A percentile compares a stretch with the other conserved stretches of the same genome.
Evolutionary conservation across 2,797 vertebrate genomes (phyloP).

Genomic region (Coregonus ussuriensis): DNA sequence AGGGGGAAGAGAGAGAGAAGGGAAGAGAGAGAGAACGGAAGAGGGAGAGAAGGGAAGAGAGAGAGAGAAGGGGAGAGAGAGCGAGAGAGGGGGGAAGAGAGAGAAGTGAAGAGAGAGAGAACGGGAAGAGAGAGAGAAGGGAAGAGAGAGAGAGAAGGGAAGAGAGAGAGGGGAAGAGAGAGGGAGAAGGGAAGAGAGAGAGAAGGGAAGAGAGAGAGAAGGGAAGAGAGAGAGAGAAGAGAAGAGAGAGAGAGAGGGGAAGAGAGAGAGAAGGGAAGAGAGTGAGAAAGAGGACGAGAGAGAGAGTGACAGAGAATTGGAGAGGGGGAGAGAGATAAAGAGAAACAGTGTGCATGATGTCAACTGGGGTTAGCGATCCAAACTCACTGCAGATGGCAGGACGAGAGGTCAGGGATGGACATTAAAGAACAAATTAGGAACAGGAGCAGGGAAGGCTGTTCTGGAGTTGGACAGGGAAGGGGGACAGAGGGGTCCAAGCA

Average conservation of each 20-base stretch:
- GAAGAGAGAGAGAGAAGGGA: too few species aligned
- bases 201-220: too few species aligned
- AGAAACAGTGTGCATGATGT: constrained; percentile 39
- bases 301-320: constrained; percentile 9
- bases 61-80: too few species aligned
- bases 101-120: too few species aligned
- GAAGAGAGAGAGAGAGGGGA: too few species aligned
- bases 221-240: too few species aligned
- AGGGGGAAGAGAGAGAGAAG: too few species aligned
- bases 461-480: constrained; percentile 16
- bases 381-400: constrained; percentile 62
- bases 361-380: constrained; percentile 40
- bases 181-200: too few species aligned
- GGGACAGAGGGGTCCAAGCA: constrained; percentile 41
- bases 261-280: background rate
- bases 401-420: constrained; percentile 65
- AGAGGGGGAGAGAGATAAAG: constrained; percentile 14
- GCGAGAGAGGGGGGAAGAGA: too few species aligned
- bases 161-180: background rate
- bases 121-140: too few species aligned
- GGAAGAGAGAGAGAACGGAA: too few species aligned
- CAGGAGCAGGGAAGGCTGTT: constrained; percentile 50
- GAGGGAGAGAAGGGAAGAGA: too few species aligned
- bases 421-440: constrained; percentile 70
- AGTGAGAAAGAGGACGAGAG: constrained; percentile 39